Conservation (phyloP, 2,888 invertebrate genomes). For the Perizoma flavofasciatum region DNA sequence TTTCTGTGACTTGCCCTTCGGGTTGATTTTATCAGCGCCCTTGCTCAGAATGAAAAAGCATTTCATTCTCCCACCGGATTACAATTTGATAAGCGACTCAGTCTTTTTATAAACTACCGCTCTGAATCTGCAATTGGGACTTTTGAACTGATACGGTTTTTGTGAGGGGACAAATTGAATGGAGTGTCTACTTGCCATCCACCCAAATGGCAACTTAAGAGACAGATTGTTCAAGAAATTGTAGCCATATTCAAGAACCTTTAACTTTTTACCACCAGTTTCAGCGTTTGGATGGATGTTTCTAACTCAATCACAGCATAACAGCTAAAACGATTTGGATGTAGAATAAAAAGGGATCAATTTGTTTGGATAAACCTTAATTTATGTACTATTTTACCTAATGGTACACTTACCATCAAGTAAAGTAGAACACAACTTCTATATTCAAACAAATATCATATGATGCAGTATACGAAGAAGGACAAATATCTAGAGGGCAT, state of each 20-base stretch:
- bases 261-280: not conserved
- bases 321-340: too few species aligned
- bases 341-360: too few species aligned
- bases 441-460: too few species aligned
- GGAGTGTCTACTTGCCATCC: not conserved
- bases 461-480: too few species aligned
- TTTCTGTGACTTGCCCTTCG: conserved; percentile 50
- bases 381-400: too few species aligned
- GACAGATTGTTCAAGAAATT: not conserved
- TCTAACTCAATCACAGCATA: too few species aligned
- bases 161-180: not conserved
- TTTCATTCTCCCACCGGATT: conserved; percentile 45
- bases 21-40: conserved; percentile 51
- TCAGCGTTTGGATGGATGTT: not conserved
- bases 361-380: too few species aligned
- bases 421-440: too few species aligned
- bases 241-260: not conserved
- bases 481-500: too few species aligned
- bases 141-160: conserved; percentile 6
- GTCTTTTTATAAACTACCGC: conserved; percentile 5
- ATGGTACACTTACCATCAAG: too few species aligned
- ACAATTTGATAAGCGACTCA: conserved; percentile 42
- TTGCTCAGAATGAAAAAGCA: conserved; percentile 44
- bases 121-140: not conserved
- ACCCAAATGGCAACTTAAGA: not conserved